Base-by-base conservation (phyloP, 2,113 vertebrate species). In the Aegithalos caudatus region DNA sequence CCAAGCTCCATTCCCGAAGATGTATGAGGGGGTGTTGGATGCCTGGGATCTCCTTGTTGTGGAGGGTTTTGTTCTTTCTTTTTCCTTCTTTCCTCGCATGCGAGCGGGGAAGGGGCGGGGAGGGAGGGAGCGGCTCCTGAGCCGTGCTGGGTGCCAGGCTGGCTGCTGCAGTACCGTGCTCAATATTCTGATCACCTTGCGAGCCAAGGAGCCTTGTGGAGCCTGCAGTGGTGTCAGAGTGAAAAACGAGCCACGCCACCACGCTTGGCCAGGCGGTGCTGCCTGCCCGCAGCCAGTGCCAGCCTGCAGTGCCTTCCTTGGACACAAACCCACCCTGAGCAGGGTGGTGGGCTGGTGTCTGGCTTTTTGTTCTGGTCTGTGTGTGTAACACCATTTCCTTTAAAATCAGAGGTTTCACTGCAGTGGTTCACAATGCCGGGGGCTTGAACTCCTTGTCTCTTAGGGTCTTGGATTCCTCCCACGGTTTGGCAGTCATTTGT, bases 181-280 rank as follows among this genome's bases (percentile, higher is more conserved):
- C 95, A 92, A 94, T 94, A 97, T 98, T 97, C 97, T 47, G 88
- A 58, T 97, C 97, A 97, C 97, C 97, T 97, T 95, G 93, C 92
- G 74, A 94, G 47, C 64, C 96, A 91, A 97, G 95, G 96, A 97
- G 93, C 82, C 96, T 88, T 35, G 90, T 93, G 95, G 92, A 81
- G 84, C 94, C 97, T 78, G 95, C 95, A 95, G 97, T 97, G 95
- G 95, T n/a, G 73, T 98, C 97, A 98, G 97, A 95, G 96, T 97
- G 98, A 98, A 97, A 97, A 98, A 97, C 25, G 88, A 98, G 92
- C 96, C 27, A 29, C 65, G 35, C 95, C 64, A 83, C 93, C 96
- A 88, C 3, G 50, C 96, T 86, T 51, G 86, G 95, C 92, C 60
- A 83, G 86, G 86, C 91, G n/a, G 42, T 23, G 97, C 94, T 97